Percentiles rank a stretch among this genome's conserved stretches.
Evolutionary conservation across 2,113 vertebrate genomes (phyloP).

Genomic region (Gopherus evgoodei): DNA sequence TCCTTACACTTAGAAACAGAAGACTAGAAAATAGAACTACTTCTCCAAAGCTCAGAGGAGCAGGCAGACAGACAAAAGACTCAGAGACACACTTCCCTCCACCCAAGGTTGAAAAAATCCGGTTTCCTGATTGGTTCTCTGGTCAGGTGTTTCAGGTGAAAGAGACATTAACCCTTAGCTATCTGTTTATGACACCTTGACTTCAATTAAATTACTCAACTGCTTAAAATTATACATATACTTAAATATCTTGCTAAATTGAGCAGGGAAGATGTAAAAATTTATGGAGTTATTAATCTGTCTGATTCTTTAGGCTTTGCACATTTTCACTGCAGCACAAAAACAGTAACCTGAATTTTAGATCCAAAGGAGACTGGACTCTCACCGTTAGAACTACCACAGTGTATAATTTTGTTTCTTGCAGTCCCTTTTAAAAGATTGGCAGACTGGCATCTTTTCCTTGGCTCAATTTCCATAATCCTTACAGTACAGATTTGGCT

Average conservation of each 20-base stretch:
- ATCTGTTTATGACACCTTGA: no score
- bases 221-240: neutral
- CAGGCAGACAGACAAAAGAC: no score
- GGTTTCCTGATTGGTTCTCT: no score
- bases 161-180: no score
- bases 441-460: neutral
- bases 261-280: neutral
- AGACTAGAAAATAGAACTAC: no score
- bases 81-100: no score
- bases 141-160: no score
- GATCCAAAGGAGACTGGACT: neutral
- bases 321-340: neutral
- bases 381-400: neutral
- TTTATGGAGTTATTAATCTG: neutral
- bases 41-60: no score
- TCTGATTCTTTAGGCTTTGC: neutral
- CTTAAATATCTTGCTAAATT: neutral
- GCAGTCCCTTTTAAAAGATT: neutral
- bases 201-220: neutral
- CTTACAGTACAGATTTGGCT: neutral
- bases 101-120: no score
- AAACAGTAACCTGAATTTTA: neutral
- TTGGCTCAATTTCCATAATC: neutral
- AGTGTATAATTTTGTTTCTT: neutral
- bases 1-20: no score